Percentiles rank a stretch among this genome's conserved stretches.
phyloP scores from a whole-genome alignment of 2,888 invertebrate species.

The Brachyopa scutellaris region DNA sequence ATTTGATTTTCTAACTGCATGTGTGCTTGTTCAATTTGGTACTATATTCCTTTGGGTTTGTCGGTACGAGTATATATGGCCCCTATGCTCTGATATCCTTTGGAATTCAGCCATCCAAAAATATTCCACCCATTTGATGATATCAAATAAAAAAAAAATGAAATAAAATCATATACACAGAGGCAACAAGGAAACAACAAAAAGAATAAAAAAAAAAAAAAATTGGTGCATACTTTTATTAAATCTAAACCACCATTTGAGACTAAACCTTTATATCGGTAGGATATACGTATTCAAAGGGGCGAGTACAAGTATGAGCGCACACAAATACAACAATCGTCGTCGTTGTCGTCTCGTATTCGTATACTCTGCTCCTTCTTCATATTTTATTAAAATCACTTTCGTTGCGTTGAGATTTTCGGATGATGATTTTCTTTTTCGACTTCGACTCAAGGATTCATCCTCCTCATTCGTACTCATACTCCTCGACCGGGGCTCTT shows the following conservation, averaged over 20 bases:
- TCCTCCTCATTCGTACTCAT: conserved; percentile 4
- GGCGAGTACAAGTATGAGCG: neutral
- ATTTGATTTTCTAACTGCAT: conserved; percentile 57
- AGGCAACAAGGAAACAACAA: neutral
- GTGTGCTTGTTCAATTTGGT: conserved; percentile 33
- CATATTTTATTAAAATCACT: conserved; percentile 82
- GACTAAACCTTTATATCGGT: conserved; percentile 54
- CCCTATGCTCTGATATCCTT: conserved; percentile 54
- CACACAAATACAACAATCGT: conserved; percentile 42
- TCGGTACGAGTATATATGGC: conserved; percentile 14
- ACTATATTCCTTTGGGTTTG: conserved; percentile 54
- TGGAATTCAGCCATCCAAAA: conserved; percentile 56
- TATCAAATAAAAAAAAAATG: conserved; percentile 68
- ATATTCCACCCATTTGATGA: conserved; percentile 61
- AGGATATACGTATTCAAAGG: conserved; percentile 57
- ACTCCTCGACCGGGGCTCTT: no score
- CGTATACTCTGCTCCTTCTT: conserved; percentile 74
- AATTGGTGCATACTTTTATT: conserved; percentile 69
- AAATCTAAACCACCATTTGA: conserved; percentile 72
- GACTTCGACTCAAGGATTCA: conserved; percentile 42
- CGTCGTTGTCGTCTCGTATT: conserved; percentile 1
- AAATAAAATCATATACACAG: conserved; percentile 38
- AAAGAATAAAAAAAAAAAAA: conserved; percentile 28
- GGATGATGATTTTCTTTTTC: conserved; percentile 73
- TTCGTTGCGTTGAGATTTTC: conserved; percentile 81